Evolutionary conservation across 2,888 invertebrate genomes (phyloP).

Genomic region (Tribolium freemani): DNA sequence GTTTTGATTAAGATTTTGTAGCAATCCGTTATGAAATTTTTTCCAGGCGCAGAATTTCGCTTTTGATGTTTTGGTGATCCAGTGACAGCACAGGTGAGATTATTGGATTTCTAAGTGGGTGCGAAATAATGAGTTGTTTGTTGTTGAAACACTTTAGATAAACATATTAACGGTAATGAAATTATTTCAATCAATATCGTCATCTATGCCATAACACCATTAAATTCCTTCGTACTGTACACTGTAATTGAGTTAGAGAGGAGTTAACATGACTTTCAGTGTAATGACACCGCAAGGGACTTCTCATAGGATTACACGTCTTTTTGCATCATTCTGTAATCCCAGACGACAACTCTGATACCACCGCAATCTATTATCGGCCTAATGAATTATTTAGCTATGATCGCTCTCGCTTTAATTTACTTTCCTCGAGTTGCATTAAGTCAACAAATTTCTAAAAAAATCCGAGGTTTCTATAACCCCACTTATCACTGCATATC

Average conservation of each 20-base stretch:
- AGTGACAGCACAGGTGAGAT: neutral
- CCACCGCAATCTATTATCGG: constrained; percentile 56
- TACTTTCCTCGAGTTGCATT: constrained; percentile 49
- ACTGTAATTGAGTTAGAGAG: constrained; percentile 43
- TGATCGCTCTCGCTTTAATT: constrained; percentile 45
- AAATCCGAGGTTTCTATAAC: neutral
- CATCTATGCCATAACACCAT: constrained; percentile 32
- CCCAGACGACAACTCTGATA: constrained; percentile 55
- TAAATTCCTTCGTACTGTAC: constrained; percentile 41
- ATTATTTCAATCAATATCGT: constrained; percentile 45
- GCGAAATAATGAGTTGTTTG: constrained; percentile 35
- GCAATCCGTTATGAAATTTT: no score
- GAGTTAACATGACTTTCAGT: constrained; percentile 52
- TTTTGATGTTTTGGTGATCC: neutral
- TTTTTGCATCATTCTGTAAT: constrained; percentile 56
- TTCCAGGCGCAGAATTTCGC: no score
- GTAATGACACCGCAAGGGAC: constrained; percentile 45
- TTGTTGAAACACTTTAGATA: constrained; percentile 37
- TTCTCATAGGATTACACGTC: constrained; percentile 55
- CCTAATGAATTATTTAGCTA: constrained; percentile 55
- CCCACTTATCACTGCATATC: constrained; percentile 56
- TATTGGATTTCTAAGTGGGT: constrained; percentile 30
- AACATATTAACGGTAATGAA: constrained; percentile 40
- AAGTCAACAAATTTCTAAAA: constrained; percentile 18
- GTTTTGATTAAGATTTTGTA: no score